These are phyloP conservation scores for Drosophila pseudoobscura DNA, from an alignment of 1,140 invertebrate genomes.

Conservation along the genomic window DNA sequence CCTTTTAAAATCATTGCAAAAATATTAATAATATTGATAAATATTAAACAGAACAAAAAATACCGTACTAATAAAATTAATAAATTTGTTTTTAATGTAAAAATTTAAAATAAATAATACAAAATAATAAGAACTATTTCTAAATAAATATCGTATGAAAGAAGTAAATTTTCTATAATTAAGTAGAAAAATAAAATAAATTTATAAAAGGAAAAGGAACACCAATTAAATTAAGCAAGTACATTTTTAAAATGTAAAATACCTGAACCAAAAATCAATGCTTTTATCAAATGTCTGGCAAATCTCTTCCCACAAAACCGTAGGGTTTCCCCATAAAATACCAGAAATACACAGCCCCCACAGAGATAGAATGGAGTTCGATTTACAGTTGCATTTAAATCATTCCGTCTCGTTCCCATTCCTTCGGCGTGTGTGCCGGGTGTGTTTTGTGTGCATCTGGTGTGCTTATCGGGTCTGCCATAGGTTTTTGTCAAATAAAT, in stretches of 20 bases:
- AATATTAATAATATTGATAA: no score
- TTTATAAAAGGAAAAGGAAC: no score
- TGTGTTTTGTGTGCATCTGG: slow-evolving; percentile 27
- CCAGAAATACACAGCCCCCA: slow-evolving; percentile 14
- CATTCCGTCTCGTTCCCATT: slow-evolving; percentile 6
- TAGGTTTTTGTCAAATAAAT: slow-evolving; percentile 72
- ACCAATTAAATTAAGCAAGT: not conserved
- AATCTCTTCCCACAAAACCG: slow-evolving; percentile 2
- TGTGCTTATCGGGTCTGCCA: slow-evolving; percentile 63
- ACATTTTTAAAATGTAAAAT: not conserved
- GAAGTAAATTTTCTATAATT: no score
- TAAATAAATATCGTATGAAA: no score
- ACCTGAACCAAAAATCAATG: slow-evolving; percentile 13
- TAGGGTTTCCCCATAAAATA: slow-evolving; percentile 1
- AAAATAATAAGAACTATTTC: no score
- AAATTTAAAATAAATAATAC: no score
- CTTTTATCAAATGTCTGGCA: slow-evolving; percentile 19
- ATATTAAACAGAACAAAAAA: no score
- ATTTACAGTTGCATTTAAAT: slow-evolving; percentile 43
- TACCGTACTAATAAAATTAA: no score
- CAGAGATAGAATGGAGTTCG: slow-evolving; percentile 7
- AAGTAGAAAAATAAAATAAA: no score
- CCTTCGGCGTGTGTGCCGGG: not conserved
- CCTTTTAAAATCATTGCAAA: no score
- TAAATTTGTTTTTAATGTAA: no score